phyloP scores from a whole-genome alignment of 2,888 invertebrate genomes.

The Aspidiotus destructor region DNA sequence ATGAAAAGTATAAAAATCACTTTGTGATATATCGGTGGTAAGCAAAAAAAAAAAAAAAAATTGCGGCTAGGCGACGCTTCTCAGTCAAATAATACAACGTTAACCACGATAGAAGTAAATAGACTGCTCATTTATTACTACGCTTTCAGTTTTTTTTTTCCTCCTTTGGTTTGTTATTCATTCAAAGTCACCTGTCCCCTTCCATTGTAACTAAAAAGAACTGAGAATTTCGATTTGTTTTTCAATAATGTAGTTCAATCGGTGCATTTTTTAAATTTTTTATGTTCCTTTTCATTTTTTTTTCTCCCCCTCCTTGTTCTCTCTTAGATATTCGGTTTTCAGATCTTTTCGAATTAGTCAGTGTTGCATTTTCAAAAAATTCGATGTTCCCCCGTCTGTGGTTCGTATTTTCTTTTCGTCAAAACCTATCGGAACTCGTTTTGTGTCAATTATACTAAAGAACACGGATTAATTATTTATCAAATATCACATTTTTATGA shows the following conservation, averaged over 20 bases:
- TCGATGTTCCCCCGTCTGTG: too few relatives aligned
- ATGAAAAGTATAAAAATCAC: neutral
- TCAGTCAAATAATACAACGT: neutral
- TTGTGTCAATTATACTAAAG: slow-evolving; percentile 28
- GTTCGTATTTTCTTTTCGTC: slow-evolving; percentile 11
- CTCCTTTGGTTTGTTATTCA: neutral
- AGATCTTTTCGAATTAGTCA: slow-evolving; percentile 22
- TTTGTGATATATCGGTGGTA: neutral
- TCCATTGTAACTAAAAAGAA: slow-evolving; percentile 7
- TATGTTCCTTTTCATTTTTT: slow-evolving; percentile 28
- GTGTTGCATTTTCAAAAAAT: slow-evolving; percentile 25
- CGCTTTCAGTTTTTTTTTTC: neutral
- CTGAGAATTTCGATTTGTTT: slow-evolving; percentile 8
- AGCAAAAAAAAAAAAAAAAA: neutral
- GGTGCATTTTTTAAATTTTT: slow-evolving; percentile 25
- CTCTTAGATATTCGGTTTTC: slow-evolving; percentile 8
- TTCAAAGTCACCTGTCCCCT: neutral
- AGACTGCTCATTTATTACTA: neutral
- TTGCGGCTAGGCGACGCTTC: neutral
- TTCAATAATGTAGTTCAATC: slow-evolving; percentile 18
- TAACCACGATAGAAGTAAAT: too few relatives aligned
- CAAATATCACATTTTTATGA: slow-evolving; percentile 31
- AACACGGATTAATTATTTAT: slow-evolving; percentile 21
- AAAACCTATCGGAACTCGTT: slow-evolving; percentile 16
- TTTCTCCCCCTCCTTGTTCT: slow-evolving; percentile 6